Base-by-base conservation (phyloP, 2,888 invertebrate species). In the Piscicola geometra region DNA sequence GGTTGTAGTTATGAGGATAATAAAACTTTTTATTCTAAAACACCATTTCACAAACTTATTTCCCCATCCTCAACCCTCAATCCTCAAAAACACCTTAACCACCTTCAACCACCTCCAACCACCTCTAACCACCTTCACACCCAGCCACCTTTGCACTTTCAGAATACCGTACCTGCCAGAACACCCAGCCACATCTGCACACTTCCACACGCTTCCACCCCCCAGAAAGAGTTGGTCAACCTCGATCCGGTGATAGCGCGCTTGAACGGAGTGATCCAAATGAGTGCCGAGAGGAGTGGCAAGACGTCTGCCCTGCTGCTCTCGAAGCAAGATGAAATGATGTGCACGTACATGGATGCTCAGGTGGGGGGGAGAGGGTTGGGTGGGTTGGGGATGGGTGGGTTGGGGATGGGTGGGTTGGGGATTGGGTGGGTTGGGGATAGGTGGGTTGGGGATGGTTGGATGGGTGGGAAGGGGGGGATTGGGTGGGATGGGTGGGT, bases 261-360 rank as follows among this genome's bases (percentile, higher is more conserved):
- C 76, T 76, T 85, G 68, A 83, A 81, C 78, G 81, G 82, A 74
- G 84, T 84, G 0, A 82, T 85, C 5, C 82, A 82, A 71, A 81
- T 82, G n/a, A 77, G 83, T 15, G 78, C 80, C 0, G 79, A 81
- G 2, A 76, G 80, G 35, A 78, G 77, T 33, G 71, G 80, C 70
- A 28, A 80, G 77, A 78, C 76, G 47, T 79, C 80, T 9, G 79
- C 81, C 1, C 77, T 81, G 1, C 79, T 84, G 25, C 78, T 80
- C 32, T 81, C 81, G 47, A 83, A 83, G 76, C 81, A 82, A 35
- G 81, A 81, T 21, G 82, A 81, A 71, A 85, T 85, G 84, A 83
- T 83, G 75, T 82, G 82, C 71, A 79, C 81, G 74, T 80, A 82
- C 74, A 76, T 82, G 47, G 76, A 81, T 12, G 82, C 83, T 1